Evolutionary conservation across 2,797 vertebrate genomes (phyloP).

Genomic region (Dendrocincla fuliginosa): DNA sequence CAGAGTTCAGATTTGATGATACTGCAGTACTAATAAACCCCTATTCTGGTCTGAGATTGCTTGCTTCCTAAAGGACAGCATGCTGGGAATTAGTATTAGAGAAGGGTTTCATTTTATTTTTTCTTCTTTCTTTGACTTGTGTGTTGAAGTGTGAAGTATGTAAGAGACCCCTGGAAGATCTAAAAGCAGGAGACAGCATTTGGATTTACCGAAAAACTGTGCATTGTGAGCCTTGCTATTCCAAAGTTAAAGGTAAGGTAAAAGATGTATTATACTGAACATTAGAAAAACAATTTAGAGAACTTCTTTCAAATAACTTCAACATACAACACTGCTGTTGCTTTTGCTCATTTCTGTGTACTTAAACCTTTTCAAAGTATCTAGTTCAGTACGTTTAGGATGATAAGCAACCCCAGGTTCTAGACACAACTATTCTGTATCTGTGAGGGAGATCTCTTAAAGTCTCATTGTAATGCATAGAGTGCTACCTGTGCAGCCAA

Average conservation of each 20-base stretch:
- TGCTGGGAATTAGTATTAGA: not conserved
- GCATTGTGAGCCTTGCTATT: slow-evolving; percentile 92
- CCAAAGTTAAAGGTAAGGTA: slow-evolving; percentile 84
- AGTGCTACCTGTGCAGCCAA: not conserved
- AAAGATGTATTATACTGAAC: not conserved
- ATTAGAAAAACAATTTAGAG: not conserved
- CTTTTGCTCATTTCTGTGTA: not conserved
- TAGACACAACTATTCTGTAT: not conserved
- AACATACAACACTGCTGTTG: not conserved
- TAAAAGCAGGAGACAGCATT: slow-evolving; percentile 93
- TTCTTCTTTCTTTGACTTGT: not conserved
- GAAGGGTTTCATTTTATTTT: not conserved
- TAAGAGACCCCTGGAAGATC: slow-evolving; percentile 81
- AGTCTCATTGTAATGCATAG: not conserved
- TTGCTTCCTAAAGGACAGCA: not conserved
- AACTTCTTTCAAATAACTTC: not conserved
- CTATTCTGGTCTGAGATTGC: not conserved
- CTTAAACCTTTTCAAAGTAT: not conserved
- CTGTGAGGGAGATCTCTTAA: not conserved
- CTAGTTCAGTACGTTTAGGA: not conserved
- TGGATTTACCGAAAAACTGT: slow-evolving; percentile 91
- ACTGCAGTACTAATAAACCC: not conserved
- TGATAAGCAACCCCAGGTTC: not conserved
- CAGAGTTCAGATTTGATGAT: not conserved
- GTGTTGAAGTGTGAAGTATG: slow-evolving; percentile 89